These are phyloP conservation scores for Triops longicaudatus DNA, from an alignment of 1,140 invertebrate species.

Conservation along the genomic window DNA sequence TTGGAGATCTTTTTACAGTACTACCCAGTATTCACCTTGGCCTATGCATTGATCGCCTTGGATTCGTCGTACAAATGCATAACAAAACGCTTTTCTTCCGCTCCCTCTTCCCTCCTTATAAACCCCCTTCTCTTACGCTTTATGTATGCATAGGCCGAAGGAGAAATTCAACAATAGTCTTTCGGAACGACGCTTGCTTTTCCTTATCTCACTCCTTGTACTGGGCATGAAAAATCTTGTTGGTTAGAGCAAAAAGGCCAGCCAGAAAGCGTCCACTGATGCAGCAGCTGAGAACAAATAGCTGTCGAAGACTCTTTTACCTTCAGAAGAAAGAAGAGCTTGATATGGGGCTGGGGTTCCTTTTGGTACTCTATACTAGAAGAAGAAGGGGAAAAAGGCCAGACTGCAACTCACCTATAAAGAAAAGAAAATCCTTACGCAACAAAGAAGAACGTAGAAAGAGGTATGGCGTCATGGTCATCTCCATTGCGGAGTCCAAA, in stretches of 20 bases:
- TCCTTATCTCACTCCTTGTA: neutral
- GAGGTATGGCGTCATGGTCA: neutral
- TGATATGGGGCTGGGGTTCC: neutral
- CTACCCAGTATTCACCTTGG: neutral
- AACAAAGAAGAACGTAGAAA: neutral
- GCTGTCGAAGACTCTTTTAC: neutral
- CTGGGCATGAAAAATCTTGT: neutral
- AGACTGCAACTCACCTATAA: neutral
- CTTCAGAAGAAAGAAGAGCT: neutral
- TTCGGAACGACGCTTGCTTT: neutral
- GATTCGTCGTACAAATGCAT: neutral
- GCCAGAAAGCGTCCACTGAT: neutral
- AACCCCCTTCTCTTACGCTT: neutral
- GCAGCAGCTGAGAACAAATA: constrained; percentile 2
- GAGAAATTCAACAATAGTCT: neutral
- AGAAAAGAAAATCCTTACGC: neutral
- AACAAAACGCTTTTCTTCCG: neutral
- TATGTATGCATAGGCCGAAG: neutral
- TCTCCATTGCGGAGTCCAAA: neutral
- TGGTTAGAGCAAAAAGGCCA: neutral
- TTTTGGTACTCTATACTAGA: neutral
- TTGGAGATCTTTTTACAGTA: neutral
- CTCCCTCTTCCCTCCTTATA: neutral
- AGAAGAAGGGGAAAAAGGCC: neutral
- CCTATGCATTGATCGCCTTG: neutral